These are phyloP conservation scores for Carposina sasakii DNA, from an alignment of 1,140 invertebrate genomes.

Conservation along the genomic window DNA sequence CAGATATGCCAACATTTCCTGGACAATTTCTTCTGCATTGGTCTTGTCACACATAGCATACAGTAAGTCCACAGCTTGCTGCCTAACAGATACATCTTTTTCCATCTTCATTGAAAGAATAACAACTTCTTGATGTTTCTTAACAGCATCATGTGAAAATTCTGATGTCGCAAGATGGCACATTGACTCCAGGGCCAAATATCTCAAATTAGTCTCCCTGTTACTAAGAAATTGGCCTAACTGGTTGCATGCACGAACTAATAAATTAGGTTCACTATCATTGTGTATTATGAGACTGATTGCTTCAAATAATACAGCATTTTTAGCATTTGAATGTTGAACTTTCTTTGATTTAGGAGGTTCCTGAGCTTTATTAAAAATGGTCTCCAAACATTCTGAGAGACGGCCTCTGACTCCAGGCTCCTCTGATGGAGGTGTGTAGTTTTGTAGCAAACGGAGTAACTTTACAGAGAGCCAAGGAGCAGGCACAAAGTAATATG, in stretches of 20 bases:
- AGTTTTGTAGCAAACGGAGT: conserved; percentile 96
- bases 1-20: conserved; percentile 99
- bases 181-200: conserved; percentile 99
- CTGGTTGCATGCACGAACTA: conserved; percentile 99
- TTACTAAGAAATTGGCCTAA: conserved; percentile 99
- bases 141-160: conserved; percentile 99
- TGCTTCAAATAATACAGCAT: conserved; percentile 99
- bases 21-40: conserved; percentile 99
- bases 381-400: conserved; percentile 99
- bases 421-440: conserved; percentile 96
- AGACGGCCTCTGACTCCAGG: conserved; percentile 94
- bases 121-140: conserved; percentile 99
- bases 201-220: conserved; percentile 98
- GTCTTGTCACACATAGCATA: conserved; percentile 99
- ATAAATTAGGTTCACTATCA: conserved; percentile 97
- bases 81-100: conserved; percentile 98
- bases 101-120: conserved; percentile 99
- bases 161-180: conserved; percentile 99
- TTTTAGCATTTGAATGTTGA: conserved; percentile 99
- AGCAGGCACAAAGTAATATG: conserved; percentile 99
- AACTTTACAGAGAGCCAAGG: conserved; percentile 99
- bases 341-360: conserved; percentile 99
- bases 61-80: conserved; percentile 98
- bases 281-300: conserved; percentile 99
- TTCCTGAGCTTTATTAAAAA: conserved; percentile 99